Base-by-base conservation (phyloP, 2,888 invertebrate species). In the Ichneumon xanthorius region DNA sequence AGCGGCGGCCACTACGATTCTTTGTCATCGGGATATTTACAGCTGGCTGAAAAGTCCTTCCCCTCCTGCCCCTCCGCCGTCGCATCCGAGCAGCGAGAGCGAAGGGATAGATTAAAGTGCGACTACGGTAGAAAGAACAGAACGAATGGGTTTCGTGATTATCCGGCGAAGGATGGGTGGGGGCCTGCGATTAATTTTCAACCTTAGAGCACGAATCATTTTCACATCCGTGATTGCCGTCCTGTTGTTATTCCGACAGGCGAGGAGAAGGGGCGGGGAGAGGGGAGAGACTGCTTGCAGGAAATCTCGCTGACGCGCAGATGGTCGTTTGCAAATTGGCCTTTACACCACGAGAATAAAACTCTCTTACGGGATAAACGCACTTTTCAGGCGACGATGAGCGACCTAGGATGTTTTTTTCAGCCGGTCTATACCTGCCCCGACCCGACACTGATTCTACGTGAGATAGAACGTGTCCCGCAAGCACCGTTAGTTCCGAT, bases 11-110 rank as follows among this genome's bases (percentile, higher is more conserved):
- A 55, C 26, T 71, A 45, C n/a, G 53, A 48, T 68, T 77, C 77
- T 77, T 77, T 77, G 77, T 77, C 77, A 68, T 68, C 55, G 63
- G 40, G 14, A 40, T 19, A 37, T 45, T 33, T 58, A n/a, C 58
- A 73, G 55, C 58, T 58, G 37, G 58, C 45, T 58, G 72, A 68
- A 68, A 73, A 58, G n/a, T 26, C 16, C 33, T 71, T 45, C 14
- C 19, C 70, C 48, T 48, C 33, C 48, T 30, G 14, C 30, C 45
- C 22, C 33, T 71, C 71, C 30, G 33, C 7, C 53, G 71, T 11
- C 71, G 55, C 4, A 16, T 22, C 40, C 26, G 53, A n/a, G 33
- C 71, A 30, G 50, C 22, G 48, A 50, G 70, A 71, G 26, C 33
- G 55, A 58, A 33, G 6, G 14, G 14, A 55, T 33, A 19, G 71